Evolutionary conservation across 2,113 vertebrate species (phyloP).

Genomic region (Sclerurus mexicanus): DNA sequence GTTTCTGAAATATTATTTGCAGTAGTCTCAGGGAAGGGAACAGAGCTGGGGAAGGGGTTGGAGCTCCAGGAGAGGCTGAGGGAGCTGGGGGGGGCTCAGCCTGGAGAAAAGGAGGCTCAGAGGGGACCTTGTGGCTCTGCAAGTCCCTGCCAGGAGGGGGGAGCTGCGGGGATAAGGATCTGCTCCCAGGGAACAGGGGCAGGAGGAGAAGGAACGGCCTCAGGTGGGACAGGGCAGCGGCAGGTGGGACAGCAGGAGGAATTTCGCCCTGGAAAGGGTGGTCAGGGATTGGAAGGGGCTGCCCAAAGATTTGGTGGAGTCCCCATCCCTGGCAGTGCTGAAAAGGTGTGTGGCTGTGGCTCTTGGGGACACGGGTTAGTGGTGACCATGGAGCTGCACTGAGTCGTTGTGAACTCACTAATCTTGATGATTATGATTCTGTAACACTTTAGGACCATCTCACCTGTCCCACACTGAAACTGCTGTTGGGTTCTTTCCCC

Average conservation of each 20-base stretch:
- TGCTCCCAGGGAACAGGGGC: too few species aligned
- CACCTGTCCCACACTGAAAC: neutral
- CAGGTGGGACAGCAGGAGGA: too few species aligned
- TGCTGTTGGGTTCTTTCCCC: accelerated
- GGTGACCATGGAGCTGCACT: neutral
- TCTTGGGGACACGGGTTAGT: accelerated
- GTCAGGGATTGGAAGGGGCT: too few species aligned
- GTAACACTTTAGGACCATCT: neutral
- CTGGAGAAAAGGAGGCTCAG: neutral
- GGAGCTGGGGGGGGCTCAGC: neutral
- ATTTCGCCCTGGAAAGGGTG: too few species aligned
- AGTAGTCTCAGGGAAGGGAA: neutral
- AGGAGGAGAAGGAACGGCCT: too few species aligned
- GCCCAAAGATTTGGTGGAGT: neutral
- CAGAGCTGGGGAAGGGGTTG: neutral
- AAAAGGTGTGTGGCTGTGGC: neutral
- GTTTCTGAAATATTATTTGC: neutral
- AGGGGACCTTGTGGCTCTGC: neutral
- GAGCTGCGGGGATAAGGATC: too few species aligned
- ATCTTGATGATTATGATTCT: neutral
- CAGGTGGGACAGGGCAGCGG: too few species aligned
- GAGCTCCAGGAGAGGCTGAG: neutral
- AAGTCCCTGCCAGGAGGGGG: neutral
- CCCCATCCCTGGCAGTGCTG: neutral
- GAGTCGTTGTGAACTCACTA: accelerated